phyloP scores from a whole-genome alignment of 2,113 vertebrate species.

The Enhydra lutris region DNA sequence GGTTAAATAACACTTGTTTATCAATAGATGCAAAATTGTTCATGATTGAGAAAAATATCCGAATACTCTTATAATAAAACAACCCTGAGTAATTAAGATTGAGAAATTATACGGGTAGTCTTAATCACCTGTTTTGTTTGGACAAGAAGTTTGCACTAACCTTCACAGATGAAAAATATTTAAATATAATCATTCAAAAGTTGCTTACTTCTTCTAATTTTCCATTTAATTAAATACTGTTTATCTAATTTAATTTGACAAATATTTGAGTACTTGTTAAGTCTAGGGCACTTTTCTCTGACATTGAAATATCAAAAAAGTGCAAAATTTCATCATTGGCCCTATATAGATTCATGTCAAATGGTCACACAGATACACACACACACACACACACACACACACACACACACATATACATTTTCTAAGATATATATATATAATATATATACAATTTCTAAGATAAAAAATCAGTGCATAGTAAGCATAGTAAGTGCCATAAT shows the following conservation, averaged over 20 bases:
- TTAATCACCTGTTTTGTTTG: neutral
- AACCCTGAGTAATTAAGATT: neutral
- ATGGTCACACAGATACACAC: neutral
- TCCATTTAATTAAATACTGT: neutral
- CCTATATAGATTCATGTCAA: neutral
- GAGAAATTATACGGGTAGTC: neutral
- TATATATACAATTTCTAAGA: neutral
- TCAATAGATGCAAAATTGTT: neutral
- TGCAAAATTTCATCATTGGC: neutral
- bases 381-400: too few species aligned
- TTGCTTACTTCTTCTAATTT: neutral
- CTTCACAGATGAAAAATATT: constrained; percentile 4
- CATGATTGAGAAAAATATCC: neutral
- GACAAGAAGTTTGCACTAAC: neutral
- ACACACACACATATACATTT: too few species aligned
- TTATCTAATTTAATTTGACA: constrained; percentile 26
- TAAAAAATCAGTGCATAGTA: neutral
- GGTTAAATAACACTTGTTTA: neutral
- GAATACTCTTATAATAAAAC: neutral
- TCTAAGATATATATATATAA: neutral
- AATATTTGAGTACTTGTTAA: neutral
- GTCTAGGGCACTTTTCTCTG: neutral
- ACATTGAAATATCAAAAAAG: neutral
- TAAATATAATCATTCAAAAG: neutral
- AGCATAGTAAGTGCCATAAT: neutral